phyloP scores from a whole-genome alignment of 2,797 vertebrate genomes.

The Gobio occitaniae region DNA sequence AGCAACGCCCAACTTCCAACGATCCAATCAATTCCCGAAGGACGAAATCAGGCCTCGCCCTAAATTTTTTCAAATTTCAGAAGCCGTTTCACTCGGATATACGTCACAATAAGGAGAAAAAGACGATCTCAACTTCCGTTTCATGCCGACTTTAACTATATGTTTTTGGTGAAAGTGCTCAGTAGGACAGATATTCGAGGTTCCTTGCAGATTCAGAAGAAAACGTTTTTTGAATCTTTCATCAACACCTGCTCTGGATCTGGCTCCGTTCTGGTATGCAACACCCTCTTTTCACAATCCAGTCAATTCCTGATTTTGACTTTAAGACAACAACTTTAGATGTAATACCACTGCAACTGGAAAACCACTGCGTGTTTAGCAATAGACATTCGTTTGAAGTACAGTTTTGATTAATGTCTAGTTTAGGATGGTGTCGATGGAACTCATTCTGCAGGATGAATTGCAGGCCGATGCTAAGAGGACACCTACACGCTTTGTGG shows the following conservation, averaged over 20 bases:
- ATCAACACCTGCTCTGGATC: too few relatives aligned
- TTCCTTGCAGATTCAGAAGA: background rate
- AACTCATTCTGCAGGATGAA: constrained; percentile 27
- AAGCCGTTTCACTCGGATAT: too few relatives aligned
- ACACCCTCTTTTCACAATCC: background rate
- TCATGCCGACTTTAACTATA: background rate
- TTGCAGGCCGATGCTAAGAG: constrained; percentile 8
- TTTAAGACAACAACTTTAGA: background rate
- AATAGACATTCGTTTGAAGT: background rate
- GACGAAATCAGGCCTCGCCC: too few relatives aligned
- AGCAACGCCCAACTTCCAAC: too few relatives aligned
- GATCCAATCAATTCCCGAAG: too few relatives aligned
- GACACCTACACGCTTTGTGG: constrained; percentile 22
- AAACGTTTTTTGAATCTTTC: background rate
- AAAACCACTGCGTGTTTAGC: background rate
- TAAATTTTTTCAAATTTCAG: too few relatives aligned
- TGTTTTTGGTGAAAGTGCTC: background rate
- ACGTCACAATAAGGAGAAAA: too few relatives aligned
- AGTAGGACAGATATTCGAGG: background rate
- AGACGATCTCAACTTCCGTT: too few relatives aligned
- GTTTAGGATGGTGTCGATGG: constrained; percentile 14
- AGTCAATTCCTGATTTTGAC: background rate
- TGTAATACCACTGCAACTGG: background rate
- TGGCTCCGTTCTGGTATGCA: too few relatives aligned
- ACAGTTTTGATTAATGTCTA: constrained; percentile 30